Evolutionary conservation across 2,888 invertebrate species (phyloP), one percentile per base, ranked within the genome.

Genomic region (Ferrisia virgata): DNA sequence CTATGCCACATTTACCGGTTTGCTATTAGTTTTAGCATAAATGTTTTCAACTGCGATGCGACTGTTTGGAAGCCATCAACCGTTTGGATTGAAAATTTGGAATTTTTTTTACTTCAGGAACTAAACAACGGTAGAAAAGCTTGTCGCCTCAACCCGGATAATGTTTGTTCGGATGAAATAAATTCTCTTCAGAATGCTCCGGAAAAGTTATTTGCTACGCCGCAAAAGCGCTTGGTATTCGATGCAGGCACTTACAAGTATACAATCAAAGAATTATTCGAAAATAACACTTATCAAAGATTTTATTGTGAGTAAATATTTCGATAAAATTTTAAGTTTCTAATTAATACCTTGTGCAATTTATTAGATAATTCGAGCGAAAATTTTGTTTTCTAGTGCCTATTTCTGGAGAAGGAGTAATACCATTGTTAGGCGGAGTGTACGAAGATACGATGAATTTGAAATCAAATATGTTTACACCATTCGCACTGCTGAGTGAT

Each of bases 401-500:
- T 72, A 0, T 1, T 33, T 31, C 72, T n/a, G 72, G 72, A 33
- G 33, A 33, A 18, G 33, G 33, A 31, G 33, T 33, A 8, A 33
- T 0, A 6, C 15, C n/a, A 6, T 72, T 72, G n/a, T n/a, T n/a
- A 8, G 72, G 72, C 13, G 72, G 72, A 31, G 33, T 72, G 72
- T 72, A 33, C 72, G 72, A 31, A 31, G 72, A 72, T n/a, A 33
- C 33, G 33, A 72, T 72, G 33, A 72, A 72, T 18, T 15, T 33
- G 6, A 72, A 33, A 33, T 72, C 72, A n/a, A 72, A 72, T 6
- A 33, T 18, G 31, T 72, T 33, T 0, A 94, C 95, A 0, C 90
- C 94, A 58, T 89, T 96, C 85, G 94, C 94, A 0, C 95, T 96
- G 87, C 90, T 90, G 0, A 88, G 88, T 0, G 93, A 93, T 33